Evolutionary conservation across 1,140 invertebrate genomes (phyloP).

Genomic region (Maconellicoccus hirsutus): DNA sequence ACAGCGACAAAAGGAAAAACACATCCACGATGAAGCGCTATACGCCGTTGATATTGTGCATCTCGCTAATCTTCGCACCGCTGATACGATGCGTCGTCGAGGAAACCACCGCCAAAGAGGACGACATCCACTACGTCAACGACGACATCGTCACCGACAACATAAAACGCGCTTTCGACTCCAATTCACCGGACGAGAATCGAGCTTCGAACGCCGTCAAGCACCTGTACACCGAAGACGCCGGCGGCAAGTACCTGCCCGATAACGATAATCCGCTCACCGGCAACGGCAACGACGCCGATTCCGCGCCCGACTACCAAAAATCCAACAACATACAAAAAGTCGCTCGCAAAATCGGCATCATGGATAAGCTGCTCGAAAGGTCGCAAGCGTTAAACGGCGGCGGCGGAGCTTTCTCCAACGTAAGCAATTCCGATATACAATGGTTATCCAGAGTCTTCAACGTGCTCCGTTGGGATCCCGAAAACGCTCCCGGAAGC

Average conservation of each 20-base stretch:
- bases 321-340: neutral
- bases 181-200: neutral
- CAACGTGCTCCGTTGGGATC: neutral
- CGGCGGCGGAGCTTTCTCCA: neutral
- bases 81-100: neutral
- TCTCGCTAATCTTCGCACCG: no score
- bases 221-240: neutral
- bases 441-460: neutral
- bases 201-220: neutral
- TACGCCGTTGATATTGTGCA: no score
- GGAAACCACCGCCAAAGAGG: neutral
- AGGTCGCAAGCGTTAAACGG: no score
- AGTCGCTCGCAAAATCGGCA: neutral
- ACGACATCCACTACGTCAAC: neutral
- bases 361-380: neutral
- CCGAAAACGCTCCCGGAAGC: neutral
- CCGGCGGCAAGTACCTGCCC: neutral
- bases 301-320: neutral
- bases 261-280: neutral
- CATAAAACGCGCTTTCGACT: neutral
- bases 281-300: neutral
- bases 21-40: no score
- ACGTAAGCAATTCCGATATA: neutral
- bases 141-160: neutral
- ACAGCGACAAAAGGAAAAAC: no score